phyloP scores from a whole-genome alignment of 2,797 vertebrate genomes.

The Tapirus indicus region DNA sequence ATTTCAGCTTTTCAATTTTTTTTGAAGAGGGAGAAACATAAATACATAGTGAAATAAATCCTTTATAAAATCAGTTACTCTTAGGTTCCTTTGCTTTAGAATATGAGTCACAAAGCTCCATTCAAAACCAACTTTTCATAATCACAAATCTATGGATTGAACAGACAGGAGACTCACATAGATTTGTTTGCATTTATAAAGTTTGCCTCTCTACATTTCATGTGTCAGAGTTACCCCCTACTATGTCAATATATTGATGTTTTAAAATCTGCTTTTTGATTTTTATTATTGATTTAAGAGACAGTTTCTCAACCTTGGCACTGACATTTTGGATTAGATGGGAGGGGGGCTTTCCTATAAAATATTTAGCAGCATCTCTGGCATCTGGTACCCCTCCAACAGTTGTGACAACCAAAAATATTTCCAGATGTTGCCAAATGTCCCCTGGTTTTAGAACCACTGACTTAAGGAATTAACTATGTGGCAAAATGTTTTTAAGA shows the following conservation, averaged over 20 bases:
- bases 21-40: neutral
- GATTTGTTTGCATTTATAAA: constrained; percentile 36
- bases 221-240: neutral
- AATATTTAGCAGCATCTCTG: neutral
- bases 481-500: neutral
- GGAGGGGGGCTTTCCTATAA: neutral
- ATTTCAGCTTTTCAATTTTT: neutral
- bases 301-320: neutral
- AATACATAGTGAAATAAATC: neutral
- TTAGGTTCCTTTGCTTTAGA: neutral
- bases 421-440: neutral
- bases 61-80: neutral
- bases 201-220: neutral
- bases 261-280: constrained; percentile 27
- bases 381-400: neutral
- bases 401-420: neutral
- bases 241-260: neutral
- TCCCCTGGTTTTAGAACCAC: neutral
- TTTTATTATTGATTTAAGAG: constrained; percentile 51
- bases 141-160: neutral
- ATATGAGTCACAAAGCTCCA: neutral
- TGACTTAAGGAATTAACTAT: neutral
- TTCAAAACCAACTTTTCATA: constrained; percentile 39
- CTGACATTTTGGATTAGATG: constrained; percentile 21
- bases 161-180: neutral